These are phyloP conservation scores for Sus scrofa DNA, from an alignment of 2,113 vertebrate species.

Conservation along the genomic window T2T-Sscrofa CM000813.6:92941001-92941500, in stretches of 20 bases:
- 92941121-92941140: background rate
- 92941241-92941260: background rate
- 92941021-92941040: background rate
- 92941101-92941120: slow-evolving; percentile 8
- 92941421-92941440: slow-evolving; percentile 59
- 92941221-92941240: background rate
- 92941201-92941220: background rate
- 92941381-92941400: slow-evolving; percentile 58
- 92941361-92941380: background rate
- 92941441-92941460: slow-evolving; percentile 71
- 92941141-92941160: background rate
- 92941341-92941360: background rate
- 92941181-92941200: background rate
- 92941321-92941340: background rate
- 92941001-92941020: background rate
- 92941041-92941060: background rate
- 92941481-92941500: slow-evolving; percentile 57
- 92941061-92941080: background rate
- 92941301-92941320: background rate
- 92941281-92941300: background rate
- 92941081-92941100: background rate
- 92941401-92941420: background rate
- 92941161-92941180: background rate
- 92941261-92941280: background rate
- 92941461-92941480: slow-evolving; percentile 59